Evolutionary conservation across 2,113 vertebrate species (phyloP), one percentile per base, ranked within the genome.

Genomic region (Cyphomyrus plagiostoma): DNA sequence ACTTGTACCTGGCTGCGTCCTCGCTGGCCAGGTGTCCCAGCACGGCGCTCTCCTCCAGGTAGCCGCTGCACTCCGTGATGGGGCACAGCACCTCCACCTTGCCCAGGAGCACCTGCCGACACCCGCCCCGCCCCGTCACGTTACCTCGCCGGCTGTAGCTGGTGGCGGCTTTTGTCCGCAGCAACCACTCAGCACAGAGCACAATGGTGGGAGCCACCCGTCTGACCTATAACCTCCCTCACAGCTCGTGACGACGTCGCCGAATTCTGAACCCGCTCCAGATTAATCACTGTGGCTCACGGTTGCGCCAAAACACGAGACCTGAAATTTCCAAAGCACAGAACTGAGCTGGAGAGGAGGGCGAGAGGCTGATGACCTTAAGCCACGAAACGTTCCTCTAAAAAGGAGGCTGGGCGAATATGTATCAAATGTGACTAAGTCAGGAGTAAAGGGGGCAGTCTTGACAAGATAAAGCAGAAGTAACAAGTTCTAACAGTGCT

Each of bases 51-150:
- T 99, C 97, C 93, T 98, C 98, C 94, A 99, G 95, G 92, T 96
- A 96, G 91, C 98, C 97, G 1, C 94, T 97, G 95, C 98, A 99
- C 92, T 99, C 98, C 0, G 97, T 96, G 94, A 98, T 98, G 0
- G 98, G 98, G 92, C 98, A 99, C 93, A 95, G 94, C 90, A 99
- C 97, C 93, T 96, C 95, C 0, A 91, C 95, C 94, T 97, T 97
- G 92, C 97, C 98, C 91, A 97, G 93, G 35, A 96, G 96, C 91
- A 99, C 97, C 98, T 99, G 93, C 4, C 88, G 87, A n/a, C 83
- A 13, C 89, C 77, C 30, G n/a, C 26, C 30, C 23, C 52, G 45
- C 26, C 8, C 26, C 8, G 35, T 49, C 2, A 87, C 15, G 19
- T 23, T 21, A 21, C n/a, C 2, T 35, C 15, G 2, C 30, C 9